Percentiles rank a stretch among this genome's conserved stretches.
phyloP scores from a whole-genome alignment of 2,113 vertebrate species.

The Tetraodon nigroviridis region DNA sequence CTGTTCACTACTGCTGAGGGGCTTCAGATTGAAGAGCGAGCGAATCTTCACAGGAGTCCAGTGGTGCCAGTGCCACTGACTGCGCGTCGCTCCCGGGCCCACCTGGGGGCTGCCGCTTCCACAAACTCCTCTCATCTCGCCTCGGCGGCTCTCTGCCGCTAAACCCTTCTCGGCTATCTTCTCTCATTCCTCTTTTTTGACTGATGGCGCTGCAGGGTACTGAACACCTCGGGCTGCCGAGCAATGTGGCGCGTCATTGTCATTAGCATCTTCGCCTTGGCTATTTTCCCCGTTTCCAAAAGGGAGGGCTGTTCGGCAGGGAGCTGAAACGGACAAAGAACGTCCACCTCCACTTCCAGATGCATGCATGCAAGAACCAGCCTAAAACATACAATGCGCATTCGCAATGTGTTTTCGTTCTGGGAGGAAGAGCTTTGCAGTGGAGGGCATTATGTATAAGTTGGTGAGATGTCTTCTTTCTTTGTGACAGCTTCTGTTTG shows the following conservation, averaged over 20 bases:
- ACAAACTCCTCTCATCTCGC: conserved; percentile 33
- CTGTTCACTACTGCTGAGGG: conserved; percentile 28
- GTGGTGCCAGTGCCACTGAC: conserved; percentile 22
- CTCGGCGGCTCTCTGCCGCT: background rate
- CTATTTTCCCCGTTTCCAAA: conserved; percentile 42
- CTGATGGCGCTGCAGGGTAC: conserved; percentile 19
- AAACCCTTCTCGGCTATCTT: conserved; percentile 21
- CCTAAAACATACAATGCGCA: background rate
- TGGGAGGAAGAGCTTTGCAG: background rate
- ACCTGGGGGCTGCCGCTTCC: conserved; percentile 35
- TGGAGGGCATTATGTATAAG: conserved; percentile 1
- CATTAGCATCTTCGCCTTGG: conserved; percentile 37
- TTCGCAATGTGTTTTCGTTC: conserved; percentile 9
- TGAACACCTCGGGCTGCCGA: conserved; percentile 21
- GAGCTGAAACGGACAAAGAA: conserved; percentile 29
- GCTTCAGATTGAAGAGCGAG: background rate
- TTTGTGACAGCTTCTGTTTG: conserved; percentile 52
- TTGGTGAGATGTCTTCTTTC: background rate
- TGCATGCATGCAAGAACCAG: background rate
- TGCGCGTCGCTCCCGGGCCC: conserved; percentile 37
- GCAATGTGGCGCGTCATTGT: conserved; percentile 20
- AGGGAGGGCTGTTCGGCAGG: conserved; percentile 57
- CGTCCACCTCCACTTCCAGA: conserved; percentile 1
- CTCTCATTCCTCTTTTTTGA: conserved; percentile 9
- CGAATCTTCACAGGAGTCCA: conserved; percentile 26